phyloP scores from a whole-genome alignment of 2,888 invertebrate species.

The Maniola hyperantus region DNA sequence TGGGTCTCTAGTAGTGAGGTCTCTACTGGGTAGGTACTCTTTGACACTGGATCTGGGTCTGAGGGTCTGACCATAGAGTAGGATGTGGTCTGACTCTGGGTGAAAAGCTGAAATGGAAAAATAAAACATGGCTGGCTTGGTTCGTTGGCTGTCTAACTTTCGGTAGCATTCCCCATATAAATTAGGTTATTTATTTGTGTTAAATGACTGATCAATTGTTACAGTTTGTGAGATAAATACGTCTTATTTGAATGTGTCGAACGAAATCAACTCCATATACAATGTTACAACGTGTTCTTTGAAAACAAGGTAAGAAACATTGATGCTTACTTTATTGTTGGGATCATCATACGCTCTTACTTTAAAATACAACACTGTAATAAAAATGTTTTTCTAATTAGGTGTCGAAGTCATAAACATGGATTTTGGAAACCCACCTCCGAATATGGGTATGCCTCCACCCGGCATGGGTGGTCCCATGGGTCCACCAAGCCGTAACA shows the following conservation, averaged over 20 bases:
- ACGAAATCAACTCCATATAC: conserved; percentile 56
- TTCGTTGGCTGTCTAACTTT: conserved; percentile 64
- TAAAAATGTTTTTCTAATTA: conserved; percentile 69
- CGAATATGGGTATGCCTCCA: conserved; percentile 73
- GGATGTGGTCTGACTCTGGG: too few relatives aligned
- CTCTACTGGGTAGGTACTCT: too few relatives aligned
- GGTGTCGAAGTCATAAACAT: conserved; percentile 74
- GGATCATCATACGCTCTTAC: conserved; percentile 19
- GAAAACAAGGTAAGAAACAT: conserved; percentile 64
- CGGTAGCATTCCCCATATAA: conserved; percentile 55
- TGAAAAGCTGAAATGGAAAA: too few relatives aligned
- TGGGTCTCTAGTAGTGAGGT: too few relatives aligned
- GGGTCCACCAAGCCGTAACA: conserved; percentile 68
- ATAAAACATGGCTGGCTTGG: conserved; percentile 53
- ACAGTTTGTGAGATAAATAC: conserved; percentile 23
- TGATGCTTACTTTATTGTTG: conserved; percentile 22
- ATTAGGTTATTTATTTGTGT: conserved; percentile 51
- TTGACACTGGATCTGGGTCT: too few relatives aligned
- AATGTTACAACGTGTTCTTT: conserved; percentile 66
- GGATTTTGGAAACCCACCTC: conserved; percentile 78
- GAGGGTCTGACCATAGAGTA: too few relatives aligned
- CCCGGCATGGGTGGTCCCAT: conserved; percentile 63
- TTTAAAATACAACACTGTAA: conserved; percentile 47
- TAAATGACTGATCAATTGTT: conserved; percentile 36
- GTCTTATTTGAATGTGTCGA: conserved; percentile 31